Conservation (phyloP, 2,797 vertebrate genomes). For the Graptemys geographica region DNA sequence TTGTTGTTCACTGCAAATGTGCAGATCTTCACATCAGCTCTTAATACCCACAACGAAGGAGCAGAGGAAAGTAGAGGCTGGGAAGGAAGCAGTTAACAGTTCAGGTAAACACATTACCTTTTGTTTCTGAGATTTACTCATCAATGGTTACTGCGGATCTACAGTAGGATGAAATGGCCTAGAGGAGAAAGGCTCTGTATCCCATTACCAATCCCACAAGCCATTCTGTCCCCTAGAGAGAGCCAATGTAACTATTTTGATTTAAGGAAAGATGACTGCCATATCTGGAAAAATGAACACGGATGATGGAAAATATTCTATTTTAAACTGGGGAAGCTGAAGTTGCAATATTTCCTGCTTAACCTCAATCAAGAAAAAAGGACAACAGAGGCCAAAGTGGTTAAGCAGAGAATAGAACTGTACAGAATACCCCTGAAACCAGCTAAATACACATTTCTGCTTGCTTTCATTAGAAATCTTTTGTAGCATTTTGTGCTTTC, state of each 20-base stretch:
- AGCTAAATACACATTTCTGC: constrained; percentile 43
- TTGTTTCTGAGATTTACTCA: background rate
- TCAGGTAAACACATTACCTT: background rate
- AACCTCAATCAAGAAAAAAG: constrained; percentile 48
- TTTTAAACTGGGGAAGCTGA: constrained; percentile 30
- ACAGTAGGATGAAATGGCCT: background rate
- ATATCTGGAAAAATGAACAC: constrained; percentile 26
- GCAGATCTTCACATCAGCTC: background rate
- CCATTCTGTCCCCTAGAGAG: constrained; percentile 22
- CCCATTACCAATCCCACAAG: background rate
- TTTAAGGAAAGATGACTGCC: background rate
- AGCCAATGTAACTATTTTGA: constrained; percentile 7
- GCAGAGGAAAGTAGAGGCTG: background rate
- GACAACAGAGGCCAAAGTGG: constrained; percentile 47
- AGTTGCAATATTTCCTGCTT: constrained; percentile 34
- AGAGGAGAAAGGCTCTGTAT: background rate
- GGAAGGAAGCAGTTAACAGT: background rate
- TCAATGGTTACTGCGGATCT: background rate
- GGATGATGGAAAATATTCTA: constrained; percentile 27
- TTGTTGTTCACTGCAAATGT: background rate
- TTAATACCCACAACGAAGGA: background rate
- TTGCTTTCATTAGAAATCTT: constrained; percentile 37
- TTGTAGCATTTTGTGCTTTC: constrained; percentile 11
- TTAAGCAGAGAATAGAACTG: constrained; percentile 28
- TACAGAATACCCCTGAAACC: constrained; percentile 23